Base-by-base conservation (phyloP, 2,888 invertebrate genomes). In the Coronaproctus castanopsis region DNA sequence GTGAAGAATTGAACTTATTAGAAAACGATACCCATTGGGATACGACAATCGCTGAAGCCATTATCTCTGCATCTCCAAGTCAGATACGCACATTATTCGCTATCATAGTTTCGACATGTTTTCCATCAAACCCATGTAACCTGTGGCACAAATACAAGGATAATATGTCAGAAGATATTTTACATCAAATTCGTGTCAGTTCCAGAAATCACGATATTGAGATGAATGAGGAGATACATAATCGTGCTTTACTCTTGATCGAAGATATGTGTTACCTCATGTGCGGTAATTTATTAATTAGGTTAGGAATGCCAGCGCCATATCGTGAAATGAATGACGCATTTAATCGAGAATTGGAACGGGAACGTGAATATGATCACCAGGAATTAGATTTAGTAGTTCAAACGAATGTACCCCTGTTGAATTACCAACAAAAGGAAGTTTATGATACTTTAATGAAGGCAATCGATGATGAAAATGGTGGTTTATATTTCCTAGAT, bases 11-110 rank as follows among this genome's bases (percentile, higher is more conserved):
- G 24, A 66, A 68, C 3, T 62, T 71, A 57, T 62, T 72, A 24
- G 68, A 71, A 64, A 65, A 70, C 62, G 69, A 70, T 62, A 59
- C 57, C 36, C 67, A 69, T 55, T 71, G 69, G 69, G 62, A 68
- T 59, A 53, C 22, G 20, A 53, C 53, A 53, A 53, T 53, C 3
- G 5, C 53, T 53, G 53, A 53, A 3, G 53, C 53, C 21, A 20
- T 53, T 14, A 18, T 53, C 22, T 53, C 53, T 3, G 21, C 21
- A 20, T 53, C 53, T 64, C 63, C 65, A 64, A 61, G 60, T 36
- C 64, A 68, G 22, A 58, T 57, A 57, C 51, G 57, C 18, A 51
- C 57, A 21, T 51, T 51, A 57, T 57, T 52, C 52, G 57, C 57
- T 18, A 57, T 57, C 1, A 57, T 57, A 21, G 24, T 57, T 3